Evolutionary conservation across 2,888 invertebrate species (phyloP).

Genomic region (Therioaphis trifolii): DNA sequence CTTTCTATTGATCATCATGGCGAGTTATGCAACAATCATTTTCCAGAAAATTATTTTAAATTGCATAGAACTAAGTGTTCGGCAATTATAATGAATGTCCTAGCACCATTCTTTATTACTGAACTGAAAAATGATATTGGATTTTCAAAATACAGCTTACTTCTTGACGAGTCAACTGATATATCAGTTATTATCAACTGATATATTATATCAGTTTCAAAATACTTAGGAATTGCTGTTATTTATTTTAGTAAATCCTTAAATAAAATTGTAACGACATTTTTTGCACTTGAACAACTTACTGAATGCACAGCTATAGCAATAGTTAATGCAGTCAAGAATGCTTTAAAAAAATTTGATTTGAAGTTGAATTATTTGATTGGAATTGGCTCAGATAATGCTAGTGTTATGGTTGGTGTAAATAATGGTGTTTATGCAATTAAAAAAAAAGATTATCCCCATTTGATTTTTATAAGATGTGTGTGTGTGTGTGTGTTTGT

Average conservation of each 20-base stretch:
- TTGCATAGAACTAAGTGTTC: constrained; percentile 65
- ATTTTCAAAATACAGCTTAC: constrained; percentile 64
- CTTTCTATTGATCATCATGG: constrained; percentile 64
- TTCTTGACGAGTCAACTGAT: constrained; percentile 66
- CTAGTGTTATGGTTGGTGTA: constrained; percentile 65
- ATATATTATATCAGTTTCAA: constrained; percentile 60
- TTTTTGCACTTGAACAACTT: constrained; percentile 64
- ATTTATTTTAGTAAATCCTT: constrained; percentile 65
- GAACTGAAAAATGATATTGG: constrained; percentile 65
- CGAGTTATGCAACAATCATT: constrained; percentile 62
- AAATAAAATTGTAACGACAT: constrained; percentile 65
- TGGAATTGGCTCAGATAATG: constrained; percentile 67
- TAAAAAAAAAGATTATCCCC: constrained; percentile 64
- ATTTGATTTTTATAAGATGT: constrained; percentile 65
- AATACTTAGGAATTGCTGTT: constrained; percentile 64
- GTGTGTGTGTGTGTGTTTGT: no score
- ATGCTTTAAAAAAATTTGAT: constrained; percentile 44
- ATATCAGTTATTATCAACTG: no score
- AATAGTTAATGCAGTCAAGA: constrained; percentile 44
- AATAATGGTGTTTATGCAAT: constrained; percentile 63
- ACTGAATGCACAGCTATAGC: constrained; percentile 64
- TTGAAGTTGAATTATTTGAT: constrained; percentile 64
- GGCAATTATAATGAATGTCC: not conserved
- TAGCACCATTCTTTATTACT: not conserved
- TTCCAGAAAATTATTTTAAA: constrained; percentile 44